Conservation (phyloP, 2,113 vertebrate genomes). For the Dipodomys spectabilis region DNA sequence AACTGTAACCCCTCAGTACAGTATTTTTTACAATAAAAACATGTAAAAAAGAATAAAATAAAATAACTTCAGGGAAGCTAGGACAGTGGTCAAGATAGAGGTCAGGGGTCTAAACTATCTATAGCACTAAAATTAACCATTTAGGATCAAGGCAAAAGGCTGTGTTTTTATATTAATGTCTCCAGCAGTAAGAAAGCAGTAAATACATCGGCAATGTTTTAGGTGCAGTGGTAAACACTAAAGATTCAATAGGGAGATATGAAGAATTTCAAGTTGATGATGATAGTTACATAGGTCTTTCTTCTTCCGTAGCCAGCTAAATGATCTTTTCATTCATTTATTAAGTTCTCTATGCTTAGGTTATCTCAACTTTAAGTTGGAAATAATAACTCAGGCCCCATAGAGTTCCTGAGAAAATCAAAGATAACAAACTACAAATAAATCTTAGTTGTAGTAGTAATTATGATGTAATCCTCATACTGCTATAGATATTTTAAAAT, state of each 20-base stretch:
- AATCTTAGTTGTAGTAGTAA: neutral
- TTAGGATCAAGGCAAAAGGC: neutral
- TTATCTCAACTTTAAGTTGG: constrained; percentile 6
- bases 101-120: neutral
- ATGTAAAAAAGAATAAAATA: too few species aligned
- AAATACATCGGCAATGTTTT: neutral
- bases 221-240: neutral
- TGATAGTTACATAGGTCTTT: neutral
- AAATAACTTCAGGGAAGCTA: neutral
- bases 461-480: neutral
- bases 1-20: too few species aligned
- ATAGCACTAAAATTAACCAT: neutral
- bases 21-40: too few species aligned
- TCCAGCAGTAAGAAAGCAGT: neutral
- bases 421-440: neutral
- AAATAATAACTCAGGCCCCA: neutral
- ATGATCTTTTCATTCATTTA: neutral
- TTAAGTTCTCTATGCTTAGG: neutral
- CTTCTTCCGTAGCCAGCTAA: neutral
- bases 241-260: neutral
- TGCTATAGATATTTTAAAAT: neutral
- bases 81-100: neutral
- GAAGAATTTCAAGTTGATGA: constrained; percentile 9
- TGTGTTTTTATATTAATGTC: neutral
- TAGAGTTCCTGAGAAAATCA: neutral